Percentiles rank a stretch among this genome's conserved stretches.
These are phyloP conservation scores for Antedon mediterranea DNA, from an alignment of 53 echinoderm and acorn worm genomes.

Conservation along the genomic window DNA sequence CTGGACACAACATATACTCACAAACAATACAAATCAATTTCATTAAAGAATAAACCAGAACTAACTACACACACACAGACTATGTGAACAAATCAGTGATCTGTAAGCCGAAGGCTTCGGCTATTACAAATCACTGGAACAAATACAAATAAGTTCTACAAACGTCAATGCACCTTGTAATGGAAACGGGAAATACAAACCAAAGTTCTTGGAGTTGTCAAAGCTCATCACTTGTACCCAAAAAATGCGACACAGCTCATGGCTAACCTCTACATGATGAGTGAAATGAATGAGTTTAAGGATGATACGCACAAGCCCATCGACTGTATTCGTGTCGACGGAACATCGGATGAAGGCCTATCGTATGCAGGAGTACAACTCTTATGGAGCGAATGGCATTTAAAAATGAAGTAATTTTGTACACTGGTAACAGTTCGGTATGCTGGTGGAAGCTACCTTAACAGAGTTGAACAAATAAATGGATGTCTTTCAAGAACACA, in stretches of 20 bases:
- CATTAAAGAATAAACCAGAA: too few species aligned
- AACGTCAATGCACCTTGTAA: slow-evolving; percentile 2
- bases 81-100: too few species aligned
- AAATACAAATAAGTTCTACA: not conserved
- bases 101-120: slow-evolving; percentile 35
- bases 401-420: not conserved
- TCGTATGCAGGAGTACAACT: slow-evolving; percentile 31
- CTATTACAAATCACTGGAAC: slow-evolving; percentile 1
- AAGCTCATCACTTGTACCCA: slow-evolving; percentile 11
- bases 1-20: too few species aligned
- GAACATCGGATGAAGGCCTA: slow-evolving; percentile 25
- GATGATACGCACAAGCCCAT: slow-evolving; percentile 9
- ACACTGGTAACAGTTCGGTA: slow-evolving; percentile 15
- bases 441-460: slow-evolving; percentile 29
- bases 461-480: slow-evolving; percentile 17
- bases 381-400: slow-evolving; percentile 30
- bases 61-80: too few species aligned
- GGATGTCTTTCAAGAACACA: slow-evolving; percentile 19
- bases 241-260: slow-evolving; percentile 5
- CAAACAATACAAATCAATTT: too few species aligned
- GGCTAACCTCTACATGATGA: slow-evolving; percentile 3
- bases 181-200: slow-evolving; percentile 5
- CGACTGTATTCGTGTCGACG: slow-evolving; percentile 26
- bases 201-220: slow-evolving; percentile 5
- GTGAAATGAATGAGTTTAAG: slow-evolving; percentile 2